A percentile compares a stretch with the other conserved stretches of the same genome.
Evolutionary conservation across 2,113 vertebrate genomes (phyloP).

Genomic region (Rhinopomastus cyanomelas): DNA sequence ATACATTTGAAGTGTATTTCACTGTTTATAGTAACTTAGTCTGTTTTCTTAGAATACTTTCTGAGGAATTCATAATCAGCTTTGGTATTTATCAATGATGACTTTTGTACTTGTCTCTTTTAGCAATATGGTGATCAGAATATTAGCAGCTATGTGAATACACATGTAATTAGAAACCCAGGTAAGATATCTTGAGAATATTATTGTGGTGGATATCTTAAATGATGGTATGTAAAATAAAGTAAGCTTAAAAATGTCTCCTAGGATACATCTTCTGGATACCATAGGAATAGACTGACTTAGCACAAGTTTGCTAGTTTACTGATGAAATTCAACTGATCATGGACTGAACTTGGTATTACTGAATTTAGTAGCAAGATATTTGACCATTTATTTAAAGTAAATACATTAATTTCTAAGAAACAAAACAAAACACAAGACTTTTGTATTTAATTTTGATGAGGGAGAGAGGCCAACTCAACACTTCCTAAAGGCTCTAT

Average conservation of each 20-base stretch:
- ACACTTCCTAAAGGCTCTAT: background rate
- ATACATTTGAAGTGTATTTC: background rate
- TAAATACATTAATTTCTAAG: background rate
- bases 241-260: constrained; percentile 9
- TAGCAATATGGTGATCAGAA: constrained; percentile 89
- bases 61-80: background rate
- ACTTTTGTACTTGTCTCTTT: constrained; percentile 56
- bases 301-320: background rate
- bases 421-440: background rate
- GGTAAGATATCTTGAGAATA: constrained; percentile 73
- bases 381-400: constrained; percentile 5
- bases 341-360: background rate
- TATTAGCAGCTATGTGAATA: constrained; percentile 78
- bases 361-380: constrained; percentile 17
- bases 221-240: background rate
- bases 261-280: background rate
- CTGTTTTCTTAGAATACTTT: constrained; percentile 9
- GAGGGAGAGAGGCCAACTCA: background rate
- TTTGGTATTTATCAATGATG: background rate
- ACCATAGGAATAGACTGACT: background rate
- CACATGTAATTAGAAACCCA: constrained; percentile 86
- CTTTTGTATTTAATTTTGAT: background rate
- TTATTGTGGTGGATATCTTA: background rate
- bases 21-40: background rate
- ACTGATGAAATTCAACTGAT: constrained; percentile 21